These are phyloP conservation scores for Planiliza haematocheilus DNA, from an alignment of 2,113 vertebrate species.

Conservation along the genomic window DNA sequence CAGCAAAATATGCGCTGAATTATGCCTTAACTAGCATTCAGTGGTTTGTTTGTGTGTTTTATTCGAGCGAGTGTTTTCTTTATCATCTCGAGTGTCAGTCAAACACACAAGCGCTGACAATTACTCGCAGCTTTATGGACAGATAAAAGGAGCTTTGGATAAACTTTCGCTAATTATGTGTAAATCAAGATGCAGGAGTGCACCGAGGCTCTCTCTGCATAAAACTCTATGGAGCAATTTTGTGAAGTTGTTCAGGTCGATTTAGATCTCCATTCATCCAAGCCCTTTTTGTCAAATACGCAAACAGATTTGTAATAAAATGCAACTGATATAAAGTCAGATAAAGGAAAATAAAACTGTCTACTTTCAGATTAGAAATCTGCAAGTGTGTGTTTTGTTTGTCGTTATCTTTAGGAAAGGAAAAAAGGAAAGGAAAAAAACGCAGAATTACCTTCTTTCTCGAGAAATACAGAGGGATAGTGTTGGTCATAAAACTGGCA, in stretches of 20 bases:
- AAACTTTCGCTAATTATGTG: conserved; percentile 22
- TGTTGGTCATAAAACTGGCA: conserved; percentile 4
- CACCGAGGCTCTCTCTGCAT: conserved; percentile 15
- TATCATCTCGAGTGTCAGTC: conserved; percentile 51
- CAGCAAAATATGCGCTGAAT: conserved; percentile 61
- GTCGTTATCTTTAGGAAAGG: not conserved
- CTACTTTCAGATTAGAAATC: conserved; percentile 14
- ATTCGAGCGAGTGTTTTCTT: conserved; percentile 56
- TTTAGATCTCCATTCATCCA: conserved; percentile 28
- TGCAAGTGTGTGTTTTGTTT: not conserved
- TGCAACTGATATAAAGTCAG: conserved; percentile 3
- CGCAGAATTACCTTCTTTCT: not conserved
- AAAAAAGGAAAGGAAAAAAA: not conserved
- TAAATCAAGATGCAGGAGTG: conserved; percentile 25
- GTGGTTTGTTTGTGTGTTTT: conserved; percentile 62
- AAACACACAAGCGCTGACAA: conserved; percentile 25
- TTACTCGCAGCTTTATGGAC: conserved; percentile 27
- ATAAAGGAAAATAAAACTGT: conserved; percentile 11
- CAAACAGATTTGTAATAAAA: conserved; percentile 39
- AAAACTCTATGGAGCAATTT: conserved; percentile 25
- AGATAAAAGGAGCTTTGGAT: conserved; percentile 33
- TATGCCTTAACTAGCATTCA: conserved; percentile 56
- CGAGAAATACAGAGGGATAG: not conserved
- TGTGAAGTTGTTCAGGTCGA: conserved; percentile 16
- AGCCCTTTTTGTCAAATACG: conserved; percentile 12